Base-by-base conservation (phyloP, 2,888 invertebrate genomes). In the Cerceris rybyensis region DNA sequence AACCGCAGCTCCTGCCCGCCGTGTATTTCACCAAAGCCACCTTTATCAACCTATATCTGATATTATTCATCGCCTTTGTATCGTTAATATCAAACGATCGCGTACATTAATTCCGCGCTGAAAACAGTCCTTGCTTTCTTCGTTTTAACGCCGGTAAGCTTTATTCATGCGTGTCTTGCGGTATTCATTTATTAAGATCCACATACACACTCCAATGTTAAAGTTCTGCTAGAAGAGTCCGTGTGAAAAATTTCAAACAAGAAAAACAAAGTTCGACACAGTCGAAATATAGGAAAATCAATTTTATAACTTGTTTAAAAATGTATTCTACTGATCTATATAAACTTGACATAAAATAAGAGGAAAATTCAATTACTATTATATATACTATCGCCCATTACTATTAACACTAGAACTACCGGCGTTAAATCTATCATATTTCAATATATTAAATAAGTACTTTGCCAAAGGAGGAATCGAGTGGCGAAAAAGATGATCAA, bases 1-100 rank as follows among this genome's bases (percentile, higher is more conserved):
- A 74, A 76, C 72, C 39, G 66, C 63, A 59, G 63, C 73, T 49
- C 57, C 65, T 61, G 61, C 41, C 54, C 61, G 73, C 73, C 61
- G 55, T 70, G 66, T 78, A 70, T 75, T 78, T 80, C 78, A 78
- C 57, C 75, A 65, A 42, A 1, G 66, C 72, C 17, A 64, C 67
- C 58, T 74, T 74, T 70, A 61, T 58, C 70, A 49, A 63, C 65
- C 74, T 74, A 65, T 61, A 70, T 63, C 65, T 39, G 46, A 39
- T 39, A 54, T 65, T 58, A 49, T 28, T 58, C 55, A 13, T 57
- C 49, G 65, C 64, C 13, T 70, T 79, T 50, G 50, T 52, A 14
- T 28, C 67, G 6, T 17, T 16, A 16, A 59, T 64, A 65, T 65
- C 65, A 65, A 54, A 54, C 16, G 65, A 65, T 65, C 55, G n/a